Conservation (phyloP, 2,113 vertebrate species). For the Triplophysa siluroides region DNA sequence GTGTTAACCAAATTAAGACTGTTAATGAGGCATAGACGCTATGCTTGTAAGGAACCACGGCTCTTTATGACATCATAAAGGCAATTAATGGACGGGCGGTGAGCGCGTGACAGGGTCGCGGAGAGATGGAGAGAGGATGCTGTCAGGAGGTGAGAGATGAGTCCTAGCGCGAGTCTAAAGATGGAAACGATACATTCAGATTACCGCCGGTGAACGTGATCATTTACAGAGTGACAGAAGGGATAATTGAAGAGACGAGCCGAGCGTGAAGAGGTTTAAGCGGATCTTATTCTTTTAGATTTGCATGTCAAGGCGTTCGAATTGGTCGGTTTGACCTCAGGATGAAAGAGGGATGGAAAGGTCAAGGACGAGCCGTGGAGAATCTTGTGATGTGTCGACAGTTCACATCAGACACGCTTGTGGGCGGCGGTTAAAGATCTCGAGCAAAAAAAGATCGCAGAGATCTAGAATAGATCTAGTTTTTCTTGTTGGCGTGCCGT, state of each 20-base stretch:
- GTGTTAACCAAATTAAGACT: constrained; percentile 68
- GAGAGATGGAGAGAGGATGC: constrained; percentile 23
- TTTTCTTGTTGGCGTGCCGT: too few relatives aligned
- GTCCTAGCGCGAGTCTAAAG: not conserved
- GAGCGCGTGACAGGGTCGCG: constrained; percentile 28
- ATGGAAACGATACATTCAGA: constrained; percentile 30
- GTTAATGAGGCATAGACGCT: constrained; percentile 71
- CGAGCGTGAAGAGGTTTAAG: not conserved
- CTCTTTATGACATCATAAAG: constrained; percentile 45
- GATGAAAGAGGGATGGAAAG: not conserved
- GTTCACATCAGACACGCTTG: not conserved
- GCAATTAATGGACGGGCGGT: constrained; percentile 48
- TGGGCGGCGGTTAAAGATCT: too few relatives aligned
- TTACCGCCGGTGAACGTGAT: constrained; percentile 13
- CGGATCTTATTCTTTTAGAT: not conserved
- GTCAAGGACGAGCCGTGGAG: constrained; percentile 11
- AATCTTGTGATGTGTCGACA: not conserved
- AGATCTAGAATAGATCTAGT: too few relatives aligned
- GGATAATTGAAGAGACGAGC: not conserved
- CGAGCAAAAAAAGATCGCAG: too few relatives aligned
- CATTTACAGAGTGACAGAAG: constrained; percentile 6
- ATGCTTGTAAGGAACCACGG: constrained; percentile 56
- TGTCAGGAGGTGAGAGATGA: constrained; percentile 18
- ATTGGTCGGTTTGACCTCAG: not conserved
- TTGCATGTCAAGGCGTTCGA: not conserved